Conservation (phyloP, 2,888 invertebrate genomes). For the Mayetiola destructor region DNA sequence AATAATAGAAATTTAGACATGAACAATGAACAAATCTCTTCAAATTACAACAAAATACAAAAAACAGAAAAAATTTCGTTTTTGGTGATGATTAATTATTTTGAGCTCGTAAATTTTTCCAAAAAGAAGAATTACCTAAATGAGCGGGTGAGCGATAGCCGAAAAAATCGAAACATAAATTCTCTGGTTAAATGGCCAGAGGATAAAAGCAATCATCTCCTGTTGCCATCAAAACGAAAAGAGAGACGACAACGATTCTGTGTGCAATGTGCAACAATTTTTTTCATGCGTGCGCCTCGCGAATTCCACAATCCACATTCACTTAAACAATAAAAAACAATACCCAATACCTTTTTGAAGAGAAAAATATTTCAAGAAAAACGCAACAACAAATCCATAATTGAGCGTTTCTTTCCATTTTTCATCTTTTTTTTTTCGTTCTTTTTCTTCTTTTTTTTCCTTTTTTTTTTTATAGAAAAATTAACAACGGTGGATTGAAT, state of each 20-base stretch:
- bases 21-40: too few relatives aligned
- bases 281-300: constrained; percentile 7
- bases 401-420: background rate
- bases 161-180: background rate
- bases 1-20: too few relatives aligned
- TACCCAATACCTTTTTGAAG: background rate
- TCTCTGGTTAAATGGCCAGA: background rate
- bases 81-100: too few relatives aligned
- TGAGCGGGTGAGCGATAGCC: background rate
- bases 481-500: too few relatives aligned
- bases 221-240: background rate
- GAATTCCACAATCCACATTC: constrained; percentile 2
- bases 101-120: too few relatives aligned
- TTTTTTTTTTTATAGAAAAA: background rate
- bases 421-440: background rate
- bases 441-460: background rate
- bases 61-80: too few relatives aligned
- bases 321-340: background rate
- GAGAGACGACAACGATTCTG: too few relatives aligned
- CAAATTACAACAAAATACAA: too few relatives aligned
- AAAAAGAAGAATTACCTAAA: too few relatives aligned
- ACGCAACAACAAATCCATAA: background rate
- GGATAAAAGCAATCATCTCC: constrained; percentile 4
- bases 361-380: background rate
- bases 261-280: background rate